A percentile compares a stretch with the other conserved stretches of the same genome.
Evolutionary conservation across 2,888 invertebrate genomes (phyloP).

Genomic region (Salticus scenicus): DNA sequence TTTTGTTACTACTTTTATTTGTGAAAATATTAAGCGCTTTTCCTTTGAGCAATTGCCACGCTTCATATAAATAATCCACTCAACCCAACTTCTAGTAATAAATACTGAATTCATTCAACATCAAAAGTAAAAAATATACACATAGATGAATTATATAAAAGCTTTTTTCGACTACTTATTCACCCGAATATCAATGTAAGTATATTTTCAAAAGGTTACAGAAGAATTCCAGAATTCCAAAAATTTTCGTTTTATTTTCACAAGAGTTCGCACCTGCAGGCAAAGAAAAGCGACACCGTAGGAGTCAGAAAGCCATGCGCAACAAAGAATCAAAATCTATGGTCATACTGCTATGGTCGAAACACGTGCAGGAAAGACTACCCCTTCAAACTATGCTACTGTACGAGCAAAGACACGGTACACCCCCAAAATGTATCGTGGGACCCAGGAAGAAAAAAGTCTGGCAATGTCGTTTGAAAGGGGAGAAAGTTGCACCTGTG

Average conservation of each 20-base stretch:
- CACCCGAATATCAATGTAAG: not conserved
- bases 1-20: too few species aligned
- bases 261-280: not conserved
- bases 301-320: slow-evolving; percentile 1
- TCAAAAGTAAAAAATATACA: too few species aligned
- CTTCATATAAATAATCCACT: too few species aligned
- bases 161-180: too few species aligned
- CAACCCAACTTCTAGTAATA: too few species aligned
- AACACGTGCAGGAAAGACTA: not conserved
- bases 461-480: not conserved
- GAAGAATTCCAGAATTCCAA: not conserved
- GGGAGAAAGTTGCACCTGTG: slow-evolving; percentile 19
- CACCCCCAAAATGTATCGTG: not conserved
- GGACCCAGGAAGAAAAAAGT: not conserved
- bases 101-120: too few species aligned
- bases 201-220: not conserved
- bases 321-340: not conserved
- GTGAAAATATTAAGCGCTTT: too few species aligned
- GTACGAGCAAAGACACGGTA: not conserved
- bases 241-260: not conserved
- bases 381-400: not conserved
- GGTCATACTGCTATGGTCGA: not conserved
- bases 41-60: too few species aligned
- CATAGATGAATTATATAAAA: too few species aligned
- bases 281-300: not conserved